phyloP scores from a whole-genome alignment of 2,888 invertebrate genomes.

The Drosophila limbata region DNA sequence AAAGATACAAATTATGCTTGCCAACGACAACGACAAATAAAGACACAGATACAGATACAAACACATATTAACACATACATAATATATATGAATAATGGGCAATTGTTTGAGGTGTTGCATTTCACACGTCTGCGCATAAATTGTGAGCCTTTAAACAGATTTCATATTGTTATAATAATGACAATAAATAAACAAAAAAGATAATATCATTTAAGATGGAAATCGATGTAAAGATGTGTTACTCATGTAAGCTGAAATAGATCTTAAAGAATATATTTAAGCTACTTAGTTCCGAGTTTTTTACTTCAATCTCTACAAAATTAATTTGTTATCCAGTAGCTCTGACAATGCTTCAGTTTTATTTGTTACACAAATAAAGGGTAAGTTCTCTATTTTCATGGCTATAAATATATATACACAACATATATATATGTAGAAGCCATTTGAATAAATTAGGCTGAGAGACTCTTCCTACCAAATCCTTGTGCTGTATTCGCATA shows the following conservation, averaged over 20 bases:
- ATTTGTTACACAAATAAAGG: slow-evolving; percentile 42
- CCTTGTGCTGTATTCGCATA: slow-evolving; percentile 29
- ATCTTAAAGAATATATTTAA: background rate
- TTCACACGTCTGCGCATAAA: slow-evolving; percentile 59
- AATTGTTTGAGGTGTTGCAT: slow-evolving; percentile 62
- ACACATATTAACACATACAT: background rate
- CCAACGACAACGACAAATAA: slow-evolving; percentile 6
- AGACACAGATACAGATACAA: background rate
- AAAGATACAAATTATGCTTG: slow-evolving; percentile 42
- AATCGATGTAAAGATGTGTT: background rate
- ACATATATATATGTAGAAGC: slow-evolving; percentile 33
- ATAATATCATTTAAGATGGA: background rate
- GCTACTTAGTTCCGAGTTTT: slow-evolving; percentile 1
- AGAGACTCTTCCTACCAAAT: slow-evolving; percentile 37
- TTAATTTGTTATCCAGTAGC: slow-evolving; percentile 18
- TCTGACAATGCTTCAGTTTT: slow-evolving; percentile 30
- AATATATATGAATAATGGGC: slow-evolving; percentile 37
- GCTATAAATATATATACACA: background rate
- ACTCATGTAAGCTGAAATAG: background rate
- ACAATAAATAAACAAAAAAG: background rate
- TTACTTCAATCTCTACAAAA: slow-evolving; percentile 5
- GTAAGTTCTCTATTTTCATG: slow-evolving; percentile 37
- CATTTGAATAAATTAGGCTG: slow-evolving; percentile 74
- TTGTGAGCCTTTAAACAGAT: slow-evolving; percentile 41
- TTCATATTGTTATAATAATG: background rate